phyloP scores from a whole-genome alignment of 2,888 invertebrate species.

The Phengaris alcon region DNA sequence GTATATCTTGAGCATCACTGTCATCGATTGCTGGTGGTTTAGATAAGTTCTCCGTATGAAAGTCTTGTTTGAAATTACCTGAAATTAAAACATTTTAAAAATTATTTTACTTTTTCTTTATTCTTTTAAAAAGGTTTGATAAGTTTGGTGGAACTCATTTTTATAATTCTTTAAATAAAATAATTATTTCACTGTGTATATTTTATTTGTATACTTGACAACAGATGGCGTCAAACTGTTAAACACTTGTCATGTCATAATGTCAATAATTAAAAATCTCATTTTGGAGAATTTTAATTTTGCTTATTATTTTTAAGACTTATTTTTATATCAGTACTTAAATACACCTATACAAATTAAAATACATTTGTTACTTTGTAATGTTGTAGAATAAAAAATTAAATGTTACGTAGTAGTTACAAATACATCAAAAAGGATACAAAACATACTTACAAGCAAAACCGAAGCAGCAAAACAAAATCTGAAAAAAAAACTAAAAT shows the following conservation, averaged over 20 bases:
- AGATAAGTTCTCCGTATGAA: conserved; percentile 66
- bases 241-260: too few species aligned
- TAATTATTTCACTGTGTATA: too few species aligned
- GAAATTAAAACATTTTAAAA: conserved; percentile 34
- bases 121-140: too few species aligned
- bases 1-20: conserved; percentile 52
- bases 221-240: too few species aligned
- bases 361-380: neutral
- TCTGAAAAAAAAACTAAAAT: conserved; percentile 24
- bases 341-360: too few species aligned
- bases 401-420: conserved; percentile 32
- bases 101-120: neutral
- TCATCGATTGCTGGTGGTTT: conserved; percentile 50
- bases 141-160: too few species aligned
- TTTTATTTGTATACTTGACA: too few species aligned
- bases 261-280: too few species aligned
- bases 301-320: neutral
- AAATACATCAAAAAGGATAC: conserved; percentile 37
- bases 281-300: too few species aligned
- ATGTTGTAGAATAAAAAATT: neutral
- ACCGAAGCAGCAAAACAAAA: conserved; percentile 38
- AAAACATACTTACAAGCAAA: conserved; percentile 60
- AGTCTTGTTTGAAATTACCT: conserved; percentile 73
- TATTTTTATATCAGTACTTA: neutral
- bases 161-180: too few species aligned